phyloP scores from a whole-genome alignment of 2,888 invertebrate species.

The Caenorhabditis angaria region DNA sequence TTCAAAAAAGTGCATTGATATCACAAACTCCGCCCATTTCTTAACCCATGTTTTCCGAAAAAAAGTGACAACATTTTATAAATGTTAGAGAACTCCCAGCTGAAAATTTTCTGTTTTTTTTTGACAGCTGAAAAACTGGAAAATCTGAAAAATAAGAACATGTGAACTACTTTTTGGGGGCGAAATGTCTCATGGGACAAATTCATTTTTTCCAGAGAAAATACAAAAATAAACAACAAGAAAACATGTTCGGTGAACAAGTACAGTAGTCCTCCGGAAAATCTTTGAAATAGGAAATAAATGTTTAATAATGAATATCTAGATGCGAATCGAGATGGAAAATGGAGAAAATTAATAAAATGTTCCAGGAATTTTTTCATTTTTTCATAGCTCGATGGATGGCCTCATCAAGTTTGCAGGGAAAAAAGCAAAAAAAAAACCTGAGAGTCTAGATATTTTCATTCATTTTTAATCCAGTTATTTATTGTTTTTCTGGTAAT shows the following conservation, averaged over 20 bases:
- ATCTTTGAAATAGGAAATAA: too few species aligned
- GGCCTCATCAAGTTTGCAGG: not conserved
- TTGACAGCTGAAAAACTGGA: constrained; percentile 4
- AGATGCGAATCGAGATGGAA: too few species aligned
- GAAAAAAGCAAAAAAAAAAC: not conserved
- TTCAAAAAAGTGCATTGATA: too few species aligned
- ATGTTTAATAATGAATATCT: too few species aligned
- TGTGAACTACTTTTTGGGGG: not conserved
- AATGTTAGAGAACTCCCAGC: not conserved
- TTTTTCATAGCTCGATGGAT: too few species aligned
- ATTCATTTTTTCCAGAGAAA: too few species aligned
- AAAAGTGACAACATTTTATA: not conserved
- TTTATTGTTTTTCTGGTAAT: not conserved
- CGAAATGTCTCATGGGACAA: not conserved
- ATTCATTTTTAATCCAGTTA: too few species aligned
- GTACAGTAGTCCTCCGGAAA: too few species aligned
- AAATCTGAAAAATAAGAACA: too few species aligned
- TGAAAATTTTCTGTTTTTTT: not conserved
- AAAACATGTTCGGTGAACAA: too few species aligned
- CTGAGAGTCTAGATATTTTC: not conserved
- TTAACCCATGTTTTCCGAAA: not conserved
- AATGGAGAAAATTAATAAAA: constrained; percentile 1
- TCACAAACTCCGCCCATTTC: not conserved
- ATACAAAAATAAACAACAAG: too few species aligned
- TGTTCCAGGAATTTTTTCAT: not conserved